Conservation (phyloP, 2,888 invertebrate species). For the Apantesis nais region DNA sequence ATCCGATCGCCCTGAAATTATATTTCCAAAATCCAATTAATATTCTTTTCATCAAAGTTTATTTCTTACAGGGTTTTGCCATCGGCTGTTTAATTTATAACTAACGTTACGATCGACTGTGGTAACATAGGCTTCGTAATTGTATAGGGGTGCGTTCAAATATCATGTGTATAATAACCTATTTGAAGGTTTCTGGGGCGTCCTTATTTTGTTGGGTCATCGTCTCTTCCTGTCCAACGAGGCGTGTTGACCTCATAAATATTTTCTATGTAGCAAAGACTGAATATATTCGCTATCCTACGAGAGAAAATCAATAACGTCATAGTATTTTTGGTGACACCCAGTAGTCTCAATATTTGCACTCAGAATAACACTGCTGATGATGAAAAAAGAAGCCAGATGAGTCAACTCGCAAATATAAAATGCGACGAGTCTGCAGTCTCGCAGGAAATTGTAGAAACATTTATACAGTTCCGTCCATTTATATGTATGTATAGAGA, state of each 20-base stretch:
- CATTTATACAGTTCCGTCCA: constrained; percentile 21
- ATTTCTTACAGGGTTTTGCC: background rate
- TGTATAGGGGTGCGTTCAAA: constrained; percentile 57
- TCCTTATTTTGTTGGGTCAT: constrained; percentile 58
- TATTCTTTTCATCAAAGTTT: background rate
- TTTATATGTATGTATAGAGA: constrained; percentile 9
- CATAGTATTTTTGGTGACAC: constrained; percentile 35
- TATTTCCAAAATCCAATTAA: background rate
- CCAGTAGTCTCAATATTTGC: constrained; percentile 42
- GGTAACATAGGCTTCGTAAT: constrained; percentile 28
- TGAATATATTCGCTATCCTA: constrained; percentile 17
- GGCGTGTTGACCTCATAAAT: constrained; percentile 34
- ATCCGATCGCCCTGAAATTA: constrained; percentile 2
- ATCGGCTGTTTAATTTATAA: constrained; percentile 24
- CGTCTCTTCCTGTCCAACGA: constrained; percentile 47
- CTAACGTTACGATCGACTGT: constrained; percentile 40
- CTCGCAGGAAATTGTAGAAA: constrained; percentile 29
- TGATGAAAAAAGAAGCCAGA: constrained; percentile 30
- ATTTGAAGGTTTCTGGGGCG: constrained; percentile 60
- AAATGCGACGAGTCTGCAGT: constrained; percentile 29
- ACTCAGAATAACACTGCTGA: constrained; percentile 47
- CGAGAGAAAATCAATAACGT: constrained; percentile 24
- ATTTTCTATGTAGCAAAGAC: constrained; percentile 22
- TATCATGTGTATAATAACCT: constrained; percentile 55
- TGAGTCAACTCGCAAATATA: constrained; percentile 49